Conservation (phyloP, 2,113 vertebrate species). For the Gobiocypris rarus region DNA sequence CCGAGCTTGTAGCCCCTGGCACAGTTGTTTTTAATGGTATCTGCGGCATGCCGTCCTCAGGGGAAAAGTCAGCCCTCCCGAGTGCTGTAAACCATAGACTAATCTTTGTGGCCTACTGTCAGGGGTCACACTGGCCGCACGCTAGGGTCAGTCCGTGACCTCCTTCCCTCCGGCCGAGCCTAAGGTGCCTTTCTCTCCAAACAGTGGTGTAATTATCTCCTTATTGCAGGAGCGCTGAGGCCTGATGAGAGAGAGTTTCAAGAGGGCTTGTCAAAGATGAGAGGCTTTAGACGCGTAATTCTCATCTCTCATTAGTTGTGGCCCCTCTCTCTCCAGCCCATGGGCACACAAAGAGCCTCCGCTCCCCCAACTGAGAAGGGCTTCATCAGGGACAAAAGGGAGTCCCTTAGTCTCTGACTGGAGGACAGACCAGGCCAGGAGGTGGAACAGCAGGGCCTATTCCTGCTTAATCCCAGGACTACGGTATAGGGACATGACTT, state of each 20-base stretch:
- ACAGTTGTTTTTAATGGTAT: slow-evolving; percentile 38
- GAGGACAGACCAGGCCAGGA: slow-evolving; percentile 46
- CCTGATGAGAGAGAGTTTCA: slow-evolving; percentile 48
- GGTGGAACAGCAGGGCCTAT: slow-evolving; percentile 52
- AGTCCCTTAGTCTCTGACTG: slow-evolving; percentile 36
- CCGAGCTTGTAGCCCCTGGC: slow-evolving; percentile 26
- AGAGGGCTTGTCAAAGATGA: slow-evolving; percentile 45
- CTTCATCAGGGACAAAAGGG: slow-evolving; percentile 51
- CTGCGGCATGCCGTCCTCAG: slow-evolving; percentile 40
- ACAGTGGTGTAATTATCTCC: slow-evolving; percentile 54
- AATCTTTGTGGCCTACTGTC: slow-evolving; percentile 46
- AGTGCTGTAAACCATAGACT: slow-evolving; percentile 49
- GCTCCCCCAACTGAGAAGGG: slow-evolving; percentile 55
- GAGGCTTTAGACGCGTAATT: slow-evolving; percentile 55
- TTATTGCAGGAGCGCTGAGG: slow-evolving; percentile 52
- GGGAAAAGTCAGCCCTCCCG: slow-evolving; percentile 24
- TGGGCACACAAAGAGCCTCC: slow-evolving; percentile 52
- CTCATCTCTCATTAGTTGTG: slow-evolving; percentile 58
- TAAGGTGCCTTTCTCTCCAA: slow-evolving; percentile 49
- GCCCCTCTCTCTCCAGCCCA: slow-evolving; percentile 48
- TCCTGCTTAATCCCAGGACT: slow-evolving; percentile 56
- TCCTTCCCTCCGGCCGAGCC: slow-evolving; percentile 51
- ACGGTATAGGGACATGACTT: slow-evolving; percentile 28
- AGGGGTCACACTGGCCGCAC: slow-evolving; percentile 58
- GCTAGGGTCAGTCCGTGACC: slow-evolving; percentile 59